Conservation (phyloP, 2,113 vertebrate species). For the Rhinolophus ferrumequinum region DNA sequence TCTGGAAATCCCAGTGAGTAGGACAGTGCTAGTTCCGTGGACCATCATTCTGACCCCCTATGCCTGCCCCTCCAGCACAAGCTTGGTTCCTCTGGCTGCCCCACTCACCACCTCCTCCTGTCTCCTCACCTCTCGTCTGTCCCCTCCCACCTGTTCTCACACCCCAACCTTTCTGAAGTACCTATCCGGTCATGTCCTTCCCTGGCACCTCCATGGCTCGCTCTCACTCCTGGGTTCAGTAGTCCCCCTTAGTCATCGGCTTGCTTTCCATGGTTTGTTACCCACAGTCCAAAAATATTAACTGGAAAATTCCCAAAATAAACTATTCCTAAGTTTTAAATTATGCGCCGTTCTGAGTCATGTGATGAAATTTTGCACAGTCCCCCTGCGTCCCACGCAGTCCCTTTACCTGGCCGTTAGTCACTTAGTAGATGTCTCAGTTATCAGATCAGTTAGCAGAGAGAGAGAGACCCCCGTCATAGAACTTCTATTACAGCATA, state of each 20-base stretch:
- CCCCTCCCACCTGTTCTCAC: neutral
- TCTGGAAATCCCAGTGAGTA: neutral
- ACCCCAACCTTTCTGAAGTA: neutral
- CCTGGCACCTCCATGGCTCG: neutral
- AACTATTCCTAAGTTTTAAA: neutral
- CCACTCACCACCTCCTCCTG: neutral
- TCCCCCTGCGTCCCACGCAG: neutral
- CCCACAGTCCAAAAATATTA: neutral
- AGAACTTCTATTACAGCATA: neutral
- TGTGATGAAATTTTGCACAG: no score
- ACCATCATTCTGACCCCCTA: no score
- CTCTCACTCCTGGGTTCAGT: neutral
- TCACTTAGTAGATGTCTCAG: neutral
- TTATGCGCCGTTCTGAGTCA: neutral
- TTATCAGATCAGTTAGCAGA: neutral
- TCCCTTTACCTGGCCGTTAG: neutral
- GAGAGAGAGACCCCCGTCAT: neutral
- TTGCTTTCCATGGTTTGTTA: neutral
- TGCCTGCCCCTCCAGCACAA: neutral
- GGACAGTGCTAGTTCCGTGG: neutral
- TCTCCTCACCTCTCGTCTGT: neutral
- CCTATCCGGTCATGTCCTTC: neutral
- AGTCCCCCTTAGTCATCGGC: no score
- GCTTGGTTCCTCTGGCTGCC: neutral
- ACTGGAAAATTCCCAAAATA: neutral